These are phyloP conservation scores for Aegithalos caudatus DNA, from an alignment of 2,113 vertebrate genomes.

Conservation along the genomic window DNA sequence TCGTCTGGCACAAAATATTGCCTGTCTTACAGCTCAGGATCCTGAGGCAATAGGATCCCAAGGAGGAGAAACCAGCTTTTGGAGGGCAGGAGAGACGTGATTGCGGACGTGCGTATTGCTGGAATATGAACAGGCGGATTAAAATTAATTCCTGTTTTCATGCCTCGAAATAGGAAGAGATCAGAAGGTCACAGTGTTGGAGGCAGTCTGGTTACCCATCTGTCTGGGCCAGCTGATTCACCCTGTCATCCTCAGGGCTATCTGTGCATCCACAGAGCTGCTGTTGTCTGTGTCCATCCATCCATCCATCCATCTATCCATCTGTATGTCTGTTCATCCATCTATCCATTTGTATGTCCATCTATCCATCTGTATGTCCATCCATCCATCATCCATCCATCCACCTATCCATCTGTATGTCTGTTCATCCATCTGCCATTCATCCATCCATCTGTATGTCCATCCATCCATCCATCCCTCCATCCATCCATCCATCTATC, in stretches of 20 bases:
- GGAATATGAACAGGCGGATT: background rate
- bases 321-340: accelerated
- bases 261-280: background rate
- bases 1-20: background rate
- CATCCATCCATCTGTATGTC: too few species aligned
- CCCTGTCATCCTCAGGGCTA: background rate
- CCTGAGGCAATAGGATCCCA: background rate
- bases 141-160: background rate
- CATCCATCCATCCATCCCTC: accelerated
- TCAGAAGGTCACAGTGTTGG: background rate
- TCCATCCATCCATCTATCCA: too few species aligned
- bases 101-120: accelerated
- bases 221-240: background rate
- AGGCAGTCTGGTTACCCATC: background rate
- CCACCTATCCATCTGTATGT: too few species aligned
- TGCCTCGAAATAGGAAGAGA: background rate
- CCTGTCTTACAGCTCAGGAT: background rate
- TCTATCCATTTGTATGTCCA: accelerated
- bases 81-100: background rate
- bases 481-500: background rate
- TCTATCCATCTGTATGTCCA: too few species aligned
- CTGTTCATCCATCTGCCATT: too few species aligned
- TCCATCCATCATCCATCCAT: too few species aligned
- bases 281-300: background rate
- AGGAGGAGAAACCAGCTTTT: background rate